Evolutionary conservation across 2,888 invertebrate genomes (phyloP).

Genomic region (Drosophila demipolita): DNA sequence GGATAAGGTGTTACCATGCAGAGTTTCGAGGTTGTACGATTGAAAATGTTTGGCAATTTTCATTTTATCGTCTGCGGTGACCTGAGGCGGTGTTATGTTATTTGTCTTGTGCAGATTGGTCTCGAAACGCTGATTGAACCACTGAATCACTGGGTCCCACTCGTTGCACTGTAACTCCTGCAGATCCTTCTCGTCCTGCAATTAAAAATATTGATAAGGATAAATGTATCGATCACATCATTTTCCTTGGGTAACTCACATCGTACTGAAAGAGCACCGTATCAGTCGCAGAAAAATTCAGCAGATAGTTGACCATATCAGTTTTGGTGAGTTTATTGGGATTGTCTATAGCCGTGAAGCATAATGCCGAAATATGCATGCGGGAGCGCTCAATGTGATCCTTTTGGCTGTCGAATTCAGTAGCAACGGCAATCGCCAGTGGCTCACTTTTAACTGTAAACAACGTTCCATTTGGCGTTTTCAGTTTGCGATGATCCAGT

Average conservation of each 20-base stretch:
- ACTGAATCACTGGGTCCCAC: constrained; percentile 96
- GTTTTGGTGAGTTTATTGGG: constrained; percentile 92
- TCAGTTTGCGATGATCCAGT: constrained; percentile 94
- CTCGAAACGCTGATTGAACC: constrained; percentile 94
- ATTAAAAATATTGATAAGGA: not conserved
- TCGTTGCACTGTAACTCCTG: constrained; percentile 90
- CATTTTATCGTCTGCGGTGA: constrained; percentile 89
- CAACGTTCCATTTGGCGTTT: constrained; percentile 93
- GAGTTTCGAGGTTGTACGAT: constrained; percentile 92
- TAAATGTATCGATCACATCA: too few relatives aligned
- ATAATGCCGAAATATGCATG: constrained; percentile 97
- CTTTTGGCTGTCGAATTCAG: constrained; percentile 97
- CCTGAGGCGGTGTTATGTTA: constrained; percentile 89
- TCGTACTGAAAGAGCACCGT: constrained; percentile 91
- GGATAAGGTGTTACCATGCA: constrained; percentile 88
- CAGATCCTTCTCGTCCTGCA: constrained; percentile 92
- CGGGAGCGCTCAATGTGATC: constrained; percentile 90
- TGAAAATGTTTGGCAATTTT: constrained; percentile 91
- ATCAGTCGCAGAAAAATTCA: constrained; percentile 93
- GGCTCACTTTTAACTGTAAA: constrained; percentile 93
- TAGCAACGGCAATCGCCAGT: constrained; percentile 95
- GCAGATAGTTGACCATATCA: constrained; percentile 91
- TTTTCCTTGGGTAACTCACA: constrained; percentile 85
- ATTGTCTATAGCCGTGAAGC: constrained; percentile 97
- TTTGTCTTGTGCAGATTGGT: constrained; percentile 90